phyloP scores from a whole-genome alignment of 2,888 invertebrate genomes.

The Dugesia japonica region DNA sequence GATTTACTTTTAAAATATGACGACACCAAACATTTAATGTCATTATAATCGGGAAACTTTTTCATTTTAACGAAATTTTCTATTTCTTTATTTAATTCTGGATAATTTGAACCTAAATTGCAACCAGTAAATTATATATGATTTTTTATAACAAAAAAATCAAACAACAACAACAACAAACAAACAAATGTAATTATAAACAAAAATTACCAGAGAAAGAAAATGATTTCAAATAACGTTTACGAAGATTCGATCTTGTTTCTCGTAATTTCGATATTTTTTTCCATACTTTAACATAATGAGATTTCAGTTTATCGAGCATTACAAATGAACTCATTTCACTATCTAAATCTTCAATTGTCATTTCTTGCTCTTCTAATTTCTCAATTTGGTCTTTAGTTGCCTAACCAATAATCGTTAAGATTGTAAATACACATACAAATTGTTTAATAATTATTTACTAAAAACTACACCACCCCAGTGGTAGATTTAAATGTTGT shows the following conservation, averaged over 20 bases:
- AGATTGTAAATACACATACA: too few relatives aligned
- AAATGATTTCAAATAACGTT: neutral
- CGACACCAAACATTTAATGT: neutral
- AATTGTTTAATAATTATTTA: too few relatives aligned
- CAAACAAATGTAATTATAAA: too few relatives aligned
- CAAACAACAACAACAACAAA: too few relatives aligned
- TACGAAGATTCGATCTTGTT: neutral
- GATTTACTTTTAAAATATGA: too few relatives aligned
- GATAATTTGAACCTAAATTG: neutral
- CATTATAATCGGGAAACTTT: neutral
- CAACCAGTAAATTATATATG: too few relatives aligned
- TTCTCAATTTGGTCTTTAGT: neutral
- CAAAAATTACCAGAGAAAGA: neutral
- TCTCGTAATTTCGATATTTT: neutral
- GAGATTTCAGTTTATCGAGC: neutral
- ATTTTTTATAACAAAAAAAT: too few relatives aligned
- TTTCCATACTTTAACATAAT: neutral
- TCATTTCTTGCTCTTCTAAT: neutral
- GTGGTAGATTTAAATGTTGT: too few relatives aligned
- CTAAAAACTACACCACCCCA: too few relatives aligned
- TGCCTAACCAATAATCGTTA: too few relatives aligned
- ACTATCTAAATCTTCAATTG: neutral
- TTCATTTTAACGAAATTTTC: neutral
- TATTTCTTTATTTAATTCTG: neutral
- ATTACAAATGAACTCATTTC: neutral